Percentiles rank a stretch among this genome's conserved stretches.
Evolutionary conservation across 2,797 vertebrate species (phyloP).

Genomic region (Anas capensis): DNA sequence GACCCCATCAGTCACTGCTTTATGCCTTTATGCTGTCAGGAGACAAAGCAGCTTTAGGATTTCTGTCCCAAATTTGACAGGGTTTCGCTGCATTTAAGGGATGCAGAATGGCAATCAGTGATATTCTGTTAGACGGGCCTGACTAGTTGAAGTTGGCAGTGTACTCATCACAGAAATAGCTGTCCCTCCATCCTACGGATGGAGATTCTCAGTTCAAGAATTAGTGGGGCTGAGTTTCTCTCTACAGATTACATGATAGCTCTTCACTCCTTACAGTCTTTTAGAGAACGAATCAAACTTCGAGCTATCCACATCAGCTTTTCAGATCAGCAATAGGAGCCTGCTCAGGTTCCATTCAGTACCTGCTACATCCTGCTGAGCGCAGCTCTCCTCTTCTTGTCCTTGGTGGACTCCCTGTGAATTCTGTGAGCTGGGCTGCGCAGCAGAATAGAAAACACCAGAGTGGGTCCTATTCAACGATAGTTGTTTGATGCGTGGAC

Average conservation of each 20-base stretch:
- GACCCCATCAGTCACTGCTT: slow-evolving; percentile 56
- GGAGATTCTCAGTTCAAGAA: slow-evolving; percentile 39
- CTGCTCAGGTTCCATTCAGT: neutral
- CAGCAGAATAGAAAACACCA: slow-evolving; percentile 83
- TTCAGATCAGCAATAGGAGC: slow-evolving; percentile 16
- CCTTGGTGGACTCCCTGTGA: slow-evolving; percentile 78
- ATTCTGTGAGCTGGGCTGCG: slow-evolving; percentile 84
- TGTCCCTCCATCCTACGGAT: neutral
- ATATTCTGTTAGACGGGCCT: slow-evolving; percentile 5
- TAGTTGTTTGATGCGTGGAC: slow-evolving; percentile 89
- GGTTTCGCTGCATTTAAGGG: slow-evolving; percentile 36
- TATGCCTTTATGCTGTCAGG: slow-evolving; percentile 37
- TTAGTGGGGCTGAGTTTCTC: slow-evolving; percentile 25
- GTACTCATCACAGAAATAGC: slow-evolving; percentile 7
- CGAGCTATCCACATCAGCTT: slow-evolving; percentile 7
- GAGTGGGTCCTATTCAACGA: slow-evolving; percentile 82
- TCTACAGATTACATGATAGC: neutral
- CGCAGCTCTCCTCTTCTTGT: slow-evolving; percentile 68
- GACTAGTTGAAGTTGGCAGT: slow-evolving; percentile 10
- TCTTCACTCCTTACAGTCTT: slow-evolving; percentile 27
- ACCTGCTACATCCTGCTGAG: slow-evolving; percentile 66
- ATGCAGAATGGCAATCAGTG: slow-evolving; percentile 33
- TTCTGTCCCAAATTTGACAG: slow-evolving; percentile 30
- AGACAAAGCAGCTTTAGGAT: slow-evolving; percentile 36
- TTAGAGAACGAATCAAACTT: slow-evolving; percentile 15